These are phyloP conservation scores for Sesia apiformis DNA, from an alignment of 2,888 invertebrate species.

Conservation along the genomic window DNA sequence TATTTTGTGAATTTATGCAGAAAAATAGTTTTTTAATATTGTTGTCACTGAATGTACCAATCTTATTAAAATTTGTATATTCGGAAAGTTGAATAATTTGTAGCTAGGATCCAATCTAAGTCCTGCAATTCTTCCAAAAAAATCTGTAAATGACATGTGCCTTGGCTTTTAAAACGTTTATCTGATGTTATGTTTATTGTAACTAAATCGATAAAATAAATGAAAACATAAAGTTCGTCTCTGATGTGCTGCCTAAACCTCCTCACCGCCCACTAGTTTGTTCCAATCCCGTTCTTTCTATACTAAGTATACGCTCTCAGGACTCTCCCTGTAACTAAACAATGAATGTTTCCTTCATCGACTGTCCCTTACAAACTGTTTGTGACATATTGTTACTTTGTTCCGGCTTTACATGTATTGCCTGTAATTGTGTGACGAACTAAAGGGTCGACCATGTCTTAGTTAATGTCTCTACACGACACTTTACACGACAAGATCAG, in stretches of 20 bases:
- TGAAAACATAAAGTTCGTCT: constrained; percentile 29
- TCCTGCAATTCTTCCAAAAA: constrained; percentile 66
- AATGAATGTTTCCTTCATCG: too few relatives aligned
- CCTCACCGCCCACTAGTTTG: constrained; percentile 4
- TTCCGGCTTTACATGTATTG: too few relatives aligned
- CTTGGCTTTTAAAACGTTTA: constrained; percentile 66
- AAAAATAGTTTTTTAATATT: constrained; percentile 74
- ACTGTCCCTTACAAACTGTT: too few relatives aligned
- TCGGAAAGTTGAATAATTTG: constrained; percentile 73
- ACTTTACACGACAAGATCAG: too few relatives aligned
- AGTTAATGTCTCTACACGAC: too few relatives aligned
- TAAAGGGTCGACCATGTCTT: too few relatives aligned
- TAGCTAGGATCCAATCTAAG: constrained; percentile 74
- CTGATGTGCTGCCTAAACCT: constrained; percentile 42
- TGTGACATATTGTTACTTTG: too few relatives aligned
- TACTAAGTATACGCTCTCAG: too few relatives aligned
- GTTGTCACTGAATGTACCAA: constrained; percentile 74
- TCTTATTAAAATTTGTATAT: constrained; percentile 71
- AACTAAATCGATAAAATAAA: constrained; percentile 32
- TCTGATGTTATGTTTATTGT: constrained; percentile 54
- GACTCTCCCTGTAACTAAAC: too few relatives aligned
- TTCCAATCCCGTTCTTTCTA: too few relatives aligned
- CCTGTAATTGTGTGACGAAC: too few relatives aligned
- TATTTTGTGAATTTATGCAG: constrained; percentile 72
- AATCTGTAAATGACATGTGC: constrained; percentile 64